Evolutionary conservation across 37 sponge, comb jelly and placozoan species (phyloP).

Genomic region (Crambe crambe): DNA sequence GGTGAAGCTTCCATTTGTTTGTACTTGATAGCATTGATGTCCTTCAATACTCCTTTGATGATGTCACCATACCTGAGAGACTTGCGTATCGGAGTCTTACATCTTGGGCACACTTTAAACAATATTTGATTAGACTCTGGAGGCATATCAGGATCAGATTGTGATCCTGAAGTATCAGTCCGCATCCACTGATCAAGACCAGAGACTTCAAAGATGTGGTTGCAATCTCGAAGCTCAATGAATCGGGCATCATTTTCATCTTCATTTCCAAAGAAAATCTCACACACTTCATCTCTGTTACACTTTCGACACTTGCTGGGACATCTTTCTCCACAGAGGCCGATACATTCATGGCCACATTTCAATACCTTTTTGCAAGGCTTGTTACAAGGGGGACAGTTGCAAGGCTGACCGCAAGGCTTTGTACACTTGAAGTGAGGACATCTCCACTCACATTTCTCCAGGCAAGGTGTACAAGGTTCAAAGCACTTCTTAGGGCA

Average conservation of each 20-base stretch:
- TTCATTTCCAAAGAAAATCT: slow-evolving; percentile 91
- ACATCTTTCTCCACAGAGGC: slow-evolving; percentile 90
- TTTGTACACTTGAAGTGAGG: slow-evolving; percentile 67
- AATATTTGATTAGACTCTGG: slow-evolving; percentile 37
- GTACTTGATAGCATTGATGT: slow-evolving; percentile 71
- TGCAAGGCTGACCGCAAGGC: slow-evolving; percentile 75
- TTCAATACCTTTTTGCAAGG: slow-evolving; percentile 30
- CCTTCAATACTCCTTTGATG: slow-evolving; percentile 57
- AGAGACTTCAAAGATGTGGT: slow-evolving; percentile 78
- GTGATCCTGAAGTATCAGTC: slow-evolving; percentile 8
- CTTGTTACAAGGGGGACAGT: slow-evolving; percentile 73
- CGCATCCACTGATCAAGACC: slow-evolving; percentile 89
- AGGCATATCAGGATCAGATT: slow-evolving; percentile 7
- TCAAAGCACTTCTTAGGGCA: slow-evolving; percentile 81
- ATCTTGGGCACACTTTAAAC: slow-evolving; percentile 81
- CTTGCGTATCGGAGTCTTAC: slow-evolving; percentile 67
- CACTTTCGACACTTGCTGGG: slow-evolving; percentile 73
- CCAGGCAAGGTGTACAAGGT: slow-evolving; percentile 63
- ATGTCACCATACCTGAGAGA: slow-evolving; percentile 84
- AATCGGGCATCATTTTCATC: slow-evolving; percentile 84
- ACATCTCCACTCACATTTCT: slow-evolving; percentile 86
- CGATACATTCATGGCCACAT: slow-evolving; percentile 88
- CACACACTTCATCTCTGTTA: slow-evolving; percentile 57
- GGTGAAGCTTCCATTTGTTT: neutral
- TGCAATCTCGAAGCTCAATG: slow-evolving; percentile 79